Evolutionary conservation across 2,888 invertebrate species (phyloP).

Genomic region (Oasisia sp.): DNA sequence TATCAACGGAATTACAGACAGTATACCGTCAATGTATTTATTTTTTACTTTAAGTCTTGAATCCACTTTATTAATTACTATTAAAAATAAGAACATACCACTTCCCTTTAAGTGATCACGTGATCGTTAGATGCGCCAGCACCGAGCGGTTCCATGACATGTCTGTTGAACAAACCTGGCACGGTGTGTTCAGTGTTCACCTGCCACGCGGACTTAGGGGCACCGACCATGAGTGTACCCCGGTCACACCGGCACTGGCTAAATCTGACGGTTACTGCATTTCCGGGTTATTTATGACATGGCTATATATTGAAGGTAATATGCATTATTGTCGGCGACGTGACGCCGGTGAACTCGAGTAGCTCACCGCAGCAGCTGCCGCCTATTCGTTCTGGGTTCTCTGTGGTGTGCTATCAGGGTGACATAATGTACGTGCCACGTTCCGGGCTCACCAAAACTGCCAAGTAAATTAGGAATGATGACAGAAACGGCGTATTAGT

Average conservation of each 20-base stretch:
- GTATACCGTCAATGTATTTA: too few species aligned
- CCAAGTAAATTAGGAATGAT: neutral
- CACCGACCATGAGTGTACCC: neutral
- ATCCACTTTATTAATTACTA: too few species aligned
- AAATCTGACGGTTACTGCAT: neutral
- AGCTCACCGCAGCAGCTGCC: neutral
- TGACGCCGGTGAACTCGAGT: neutral
- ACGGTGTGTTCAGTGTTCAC: neutral
- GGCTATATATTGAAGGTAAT: slow-evolving; percentile 3
- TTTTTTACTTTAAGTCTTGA: too few species aligned
- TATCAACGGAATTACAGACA: too few species aligned
- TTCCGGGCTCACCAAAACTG: neutral
- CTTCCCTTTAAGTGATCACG: too few species aligned
- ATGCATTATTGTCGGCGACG: neutral
- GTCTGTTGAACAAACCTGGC: neutral
- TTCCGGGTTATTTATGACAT: slow-evolving; percentile 11
- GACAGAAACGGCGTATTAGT: neutral
- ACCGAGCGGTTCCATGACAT: neutral
- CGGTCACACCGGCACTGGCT: neutral
- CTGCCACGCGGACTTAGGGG: neutral
- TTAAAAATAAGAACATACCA: too few species aligned
- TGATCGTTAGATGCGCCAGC: too few species aligned
- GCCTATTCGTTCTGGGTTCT: neutral
- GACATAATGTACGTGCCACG: neutral
- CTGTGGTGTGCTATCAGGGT: neutral